Percentiles rank a stretch among this genome's conserved stretches.
Conservation (phyloP, 2,113 vertebrate species). For the Alouatta palliata region DNA sequence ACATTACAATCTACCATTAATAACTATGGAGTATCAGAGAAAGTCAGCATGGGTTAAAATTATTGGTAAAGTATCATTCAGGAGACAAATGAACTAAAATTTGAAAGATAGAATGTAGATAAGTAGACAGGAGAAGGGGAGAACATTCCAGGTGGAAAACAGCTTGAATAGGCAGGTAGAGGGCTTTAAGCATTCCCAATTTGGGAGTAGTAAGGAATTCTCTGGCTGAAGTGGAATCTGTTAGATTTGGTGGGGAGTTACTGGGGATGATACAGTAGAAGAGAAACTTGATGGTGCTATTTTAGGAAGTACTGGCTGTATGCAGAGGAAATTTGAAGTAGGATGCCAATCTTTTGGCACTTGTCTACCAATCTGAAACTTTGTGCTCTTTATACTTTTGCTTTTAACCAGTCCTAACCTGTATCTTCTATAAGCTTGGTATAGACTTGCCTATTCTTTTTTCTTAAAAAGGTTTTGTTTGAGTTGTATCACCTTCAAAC, state of each 20-base stretch:
- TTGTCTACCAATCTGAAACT: neutral
- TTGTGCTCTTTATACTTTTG: neutral
- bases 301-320: neutral
- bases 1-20: neutral
- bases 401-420: neutral
- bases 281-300: neutral
- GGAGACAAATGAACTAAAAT: neutral
- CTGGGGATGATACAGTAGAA: neutral
- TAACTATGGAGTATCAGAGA: neutral
- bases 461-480: neutral
- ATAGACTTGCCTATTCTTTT: neutral
- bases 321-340: neutral
- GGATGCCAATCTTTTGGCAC: neutral
- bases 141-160: neutral
- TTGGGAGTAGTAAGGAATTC: neutral
- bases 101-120: neutral
- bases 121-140: neutral
- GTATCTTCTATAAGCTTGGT: neutral
- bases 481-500: neutral
- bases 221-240: neutral
- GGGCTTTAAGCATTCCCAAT: neutral
- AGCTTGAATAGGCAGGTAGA: neutral
- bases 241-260: neutral
- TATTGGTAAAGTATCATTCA: neutral
- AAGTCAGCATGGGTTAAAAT: neutral